Conservation (phyloP, 2,113 vertebrate genomes). For the Guaruba guarouba region DNA sequence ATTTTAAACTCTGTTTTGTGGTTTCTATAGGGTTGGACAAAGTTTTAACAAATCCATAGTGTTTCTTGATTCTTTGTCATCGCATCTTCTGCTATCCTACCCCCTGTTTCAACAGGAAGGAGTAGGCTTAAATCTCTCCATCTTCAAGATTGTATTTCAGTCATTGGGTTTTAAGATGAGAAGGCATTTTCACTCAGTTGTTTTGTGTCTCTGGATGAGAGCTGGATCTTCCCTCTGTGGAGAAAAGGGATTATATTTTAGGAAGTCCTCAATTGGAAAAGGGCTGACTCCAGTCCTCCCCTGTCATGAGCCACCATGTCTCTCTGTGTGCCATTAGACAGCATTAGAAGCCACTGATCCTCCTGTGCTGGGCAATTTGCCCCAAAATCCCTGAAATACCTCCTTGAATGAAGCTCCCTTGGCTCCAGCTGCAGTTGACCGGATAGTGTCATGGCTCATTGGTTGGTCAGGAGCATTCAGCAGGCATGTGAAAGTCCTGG, state of each 20-base stretch:
- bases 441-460: fast-evolving
- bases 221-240: not conserved
- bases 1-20: not conserved
- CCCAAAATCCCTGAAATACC: not conserved
- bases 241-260: not conserved
- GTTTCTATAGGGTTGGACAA: not conserved
- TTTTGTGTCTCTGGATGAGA: fast-evolving
- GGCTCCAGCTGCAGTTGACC: not conserved
- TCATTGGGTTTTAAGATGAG: not conserved
- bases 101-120: not conserved
- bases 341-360: not conserved
- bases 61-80: not conserved
- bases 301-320: not conserved
- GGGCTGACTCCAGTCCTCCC: too few relatives aligned
- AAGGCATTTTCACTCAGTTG: not conserved
- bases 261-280: not conserved
- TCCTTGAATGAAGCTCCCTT: not conserved
- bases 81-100: not conserved
- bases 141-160: not conserved
- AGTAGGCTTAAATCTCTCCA: not conserved
- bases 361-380: not conserved
- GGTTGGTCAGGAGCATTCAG: not conserved
- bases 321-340: fast-evolving
- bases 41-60: not conserved
- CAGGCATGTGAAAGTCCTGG: not conserved